These are phyloP conservation scores for Misgurnus anguillicaudatus DNA, from an alignment of 2,113 vertebrate genomes.

Conservation along the genomic window DNA sequence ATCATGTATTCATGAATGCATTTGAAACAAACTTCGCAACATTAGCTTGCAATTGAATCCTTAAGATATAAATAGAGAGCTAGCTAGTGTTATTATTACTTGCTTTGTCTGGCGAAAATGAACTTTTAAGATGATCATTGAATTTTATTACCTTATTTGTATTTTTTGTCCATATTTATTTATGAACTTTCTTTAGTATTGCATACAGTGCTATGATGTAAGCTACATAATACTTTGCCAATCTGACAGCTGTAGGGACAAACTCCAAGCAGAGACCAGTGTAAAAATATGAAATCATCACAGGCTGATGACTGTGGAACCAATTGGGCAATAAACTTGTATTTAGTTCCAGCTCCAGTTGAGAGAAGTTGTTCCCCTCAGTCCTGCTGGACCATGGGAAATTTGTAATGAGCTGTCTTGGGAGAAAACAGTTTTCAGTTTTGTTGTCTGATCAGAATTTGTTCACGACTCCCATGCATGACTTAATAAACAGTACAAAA, in stretches of 20 bases:
- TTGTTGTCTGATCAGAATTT: constrained; percentile 17
- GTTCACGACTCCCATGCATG: neutral
- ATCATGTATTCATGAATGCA: neutral
- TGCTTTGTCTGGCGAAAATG: neutral
- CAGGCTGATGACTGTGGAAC: constrained; percentile 42
- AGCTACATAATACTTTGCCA: neutral
- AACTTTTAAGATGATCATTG: too few species aligned
- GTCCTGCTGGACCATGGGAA: constrained; percentile 45
- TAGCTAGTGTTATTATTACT: neutral
- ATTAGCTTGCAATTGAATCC: neutral
- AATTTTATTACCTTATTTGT: too few species aligned
- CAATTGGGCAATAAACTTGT: constrained; percentile 49
- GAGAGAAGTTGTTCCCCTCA: constrained; percentile 24
- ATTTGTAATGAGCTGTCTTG: constrained; percentile 39
- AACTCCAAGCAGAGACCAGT: constrained; percentile 15
- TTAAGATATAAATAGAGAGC: constrained; percentile 9
- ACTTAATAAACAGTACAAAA: constrained; percentile 14
- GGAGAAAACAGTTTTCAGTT: constrained; percentile 22
- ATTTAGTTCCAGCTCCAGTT: constrained; percentile 48
- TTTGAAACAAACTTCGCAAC: constrained; percentile 12
- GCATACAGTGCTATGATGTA: neutral
- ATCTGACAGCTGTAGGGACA: neutral
- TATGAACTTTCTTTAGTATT: neutral
- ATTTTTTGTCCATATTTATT: too few species aligned
- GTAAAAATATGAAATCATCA: constrained; percentile 48